These are phyloP conservation scores for Hirudinaria manillensis DNA, from an alignment of 2,888 invertebrate genomes.

Conservation along the genomic window DNA sequence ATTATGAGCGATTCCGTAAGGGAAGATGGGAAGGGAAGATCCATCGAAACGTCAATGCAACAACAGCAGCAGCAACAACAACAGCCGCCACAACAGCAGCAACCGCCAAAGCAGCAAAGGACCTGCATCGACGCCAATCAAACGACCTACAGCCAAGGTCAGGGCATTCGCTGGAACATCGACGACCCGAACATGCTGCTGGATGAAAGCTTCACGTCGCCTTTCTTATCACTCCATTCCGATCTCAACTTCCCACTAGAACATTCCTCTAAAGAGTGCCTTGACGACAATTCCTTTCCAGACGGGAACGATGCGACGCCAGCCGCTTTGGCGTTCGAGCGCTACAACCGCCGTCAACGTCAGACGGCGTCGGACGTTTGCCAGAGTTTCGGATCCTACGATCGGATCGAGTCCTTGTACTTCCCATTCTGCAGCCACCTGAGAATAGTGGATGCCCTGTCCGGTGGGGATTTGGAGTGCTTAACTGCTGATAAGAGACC, in stretches of 20 bases:
- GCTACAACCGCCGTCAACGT: slow-evolving; percentile 9
- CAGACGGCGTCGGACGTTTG: not conserved
- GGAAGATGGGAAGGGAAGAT: too few relatives aligned
- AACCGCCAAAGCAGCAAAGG: too few relatives aligned
- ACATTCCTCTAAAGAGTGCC: slow-evolving; percentile 21
- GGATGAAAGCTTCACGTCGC: slow-evolving; percentile 4
- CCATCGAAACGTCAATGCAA: too few relatives aligned
- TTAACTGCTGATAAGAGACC: not conserved
- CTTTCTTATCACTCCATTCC: slow-evolving; percentile 19
- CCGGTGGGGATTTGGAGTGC: not conserved
- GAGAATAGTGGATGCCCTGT: not conserved
- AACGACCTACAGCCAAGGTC: too few relatives aligned
- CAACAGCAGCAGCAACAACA: too few relatives aligned
- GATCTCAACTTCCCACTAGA: not conserved
- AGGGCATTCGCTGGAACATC: not conserved
- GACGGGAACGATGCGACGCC: not conserved
- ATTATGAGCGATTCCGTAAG: too few relatives aligned
- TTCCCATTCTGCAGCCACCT: slow-evolving; percentile 28
- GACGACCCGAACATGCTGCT: slow-evolving; percentile 21
- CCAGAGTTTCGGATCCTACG: not conserved
- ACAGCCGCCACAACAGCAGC: too few relatives aligned
- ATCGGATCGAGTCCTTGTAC: not conserved
- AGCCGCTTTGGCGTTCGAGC: not conserved
- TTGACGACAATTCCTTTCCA: not conserved
- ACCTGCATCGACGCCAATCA: too few relatives aligned